phyloP scores from a whole-genome alignment of 2,113 vertebrate genomes.

The Emydocephalus ijimae region DNA sequence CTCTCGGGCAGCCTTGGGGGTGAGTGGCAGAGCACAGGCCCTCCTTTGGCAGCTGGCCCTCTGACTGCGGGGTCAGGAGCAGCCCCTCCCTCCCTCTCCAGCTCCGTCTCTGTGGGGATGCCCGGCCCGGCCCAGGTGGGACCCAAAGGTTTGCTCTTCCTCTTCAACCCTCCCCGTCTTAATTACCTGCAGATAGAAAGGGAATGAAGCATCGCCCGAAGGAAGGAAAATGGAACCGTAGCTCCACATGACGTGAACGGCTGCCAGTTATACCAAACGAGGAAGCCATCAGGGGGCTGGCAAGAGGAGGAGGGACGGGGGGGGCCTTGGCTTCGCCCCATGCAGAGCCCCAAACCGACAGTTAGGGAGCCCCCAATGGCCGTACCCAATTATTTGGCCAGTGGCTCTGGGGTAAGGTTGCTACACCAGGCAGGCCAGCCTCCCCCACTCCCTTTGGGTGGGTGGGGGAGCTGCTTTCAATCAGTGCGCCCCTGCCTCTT shows the following conservation, averaged over 20 bases:
- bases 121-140: not conserved
- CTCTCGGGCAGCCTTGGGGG: not conserved
- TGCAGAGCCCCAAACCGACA: not conserved
- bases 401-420: not conserved
- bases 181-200: constrained; percentile 9
- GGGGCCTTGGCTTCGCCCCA: rapidly evolving
- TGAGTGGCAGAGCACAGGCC: not conserved
- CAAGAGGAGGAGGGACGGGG: not conserved
- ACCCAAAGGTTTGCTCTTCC: not conserved
- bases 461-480: rapidly evolving
- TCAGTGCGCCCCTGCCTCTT: not conserved
- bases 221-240: not conserved
- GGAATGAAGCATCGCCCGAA: not conserved
- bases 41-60: not conserved
- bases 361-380: not conserved
- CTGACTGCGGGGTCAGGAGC: not conserved
- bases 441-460: not conserved
- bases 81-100: too few relatives aligned
- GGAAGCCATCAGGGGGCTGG: constrained; percentile 8
- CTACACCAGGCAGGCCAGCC: not conserved
- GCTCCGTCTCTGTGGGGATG: not conserved
- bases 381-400: not conserved
- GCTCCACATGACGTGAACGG: constrained; percentile 18
- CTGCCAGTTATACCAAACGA: constrained; percentile 45
- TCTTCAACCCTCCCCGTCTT: not conserved